Evolutionary conservation across 2,797 vertebrate genomes (phyloP).

Genomic region (Gastrophryne carolinensis): DNA sequence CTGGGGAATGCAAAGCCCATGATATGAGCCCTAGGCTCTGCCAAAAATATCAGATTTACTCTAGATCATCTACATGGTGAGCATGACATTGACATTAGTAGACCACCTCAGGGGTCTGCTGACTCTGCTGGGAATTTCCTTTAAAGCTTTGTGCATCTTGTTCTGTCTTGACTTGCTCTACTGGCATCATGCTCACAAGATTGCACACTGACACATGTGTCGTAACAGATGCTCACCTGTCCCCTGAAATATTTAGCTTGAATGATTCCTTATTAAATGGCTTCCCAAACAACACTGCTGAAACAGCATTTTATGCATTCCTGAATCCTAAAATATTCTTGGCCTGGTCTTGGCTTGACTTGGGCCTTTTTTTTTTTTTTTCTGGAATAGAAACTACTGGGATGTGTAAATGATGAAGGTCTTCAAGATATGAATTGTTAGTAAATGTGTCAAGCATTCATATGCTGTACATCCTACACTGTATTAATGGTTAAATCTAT

Average conservation of each 20-base stretch:
- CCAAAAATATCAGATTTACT: not conserved
- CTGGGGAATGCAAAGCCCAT: no score
- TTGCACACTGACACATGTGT: not conserved
- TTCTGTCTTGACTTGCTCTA: conserved; percentile 14
- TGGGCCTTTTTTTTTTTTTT: not conserved
- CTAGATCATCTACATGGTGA: not conserved
- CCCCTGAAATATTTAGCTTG: not conserved
- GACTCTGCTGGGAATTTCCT: conserved; percentile 17
- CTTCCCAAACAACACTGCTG: not conserved
- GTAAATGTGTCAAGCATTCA: no score
- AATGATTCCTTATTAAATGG: not conserved
- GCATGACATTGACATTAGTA: not conserved
- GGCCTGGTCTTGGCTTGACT: not conserved
- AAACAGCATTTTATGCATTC: not conserved
- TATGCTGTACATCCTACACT: no score
- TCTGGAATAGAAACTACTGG: no score
- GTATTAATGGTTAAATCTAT: no score
- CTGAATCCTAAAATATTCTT: no score
- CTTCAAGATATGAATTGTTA: no score
- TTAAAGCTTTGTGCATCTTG: not conserved
- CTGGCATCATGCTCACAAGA: not conserved
- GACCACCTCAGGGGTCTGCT: conserved; percentile 1
- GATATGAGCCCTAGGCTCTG: not conserved
- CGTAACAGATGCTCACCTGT: not conserved
- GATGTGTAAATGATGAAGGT: no score